Conservation (phyloP, 2,797 vertebrate species). For the Hipposideros larvatus region DNA sequence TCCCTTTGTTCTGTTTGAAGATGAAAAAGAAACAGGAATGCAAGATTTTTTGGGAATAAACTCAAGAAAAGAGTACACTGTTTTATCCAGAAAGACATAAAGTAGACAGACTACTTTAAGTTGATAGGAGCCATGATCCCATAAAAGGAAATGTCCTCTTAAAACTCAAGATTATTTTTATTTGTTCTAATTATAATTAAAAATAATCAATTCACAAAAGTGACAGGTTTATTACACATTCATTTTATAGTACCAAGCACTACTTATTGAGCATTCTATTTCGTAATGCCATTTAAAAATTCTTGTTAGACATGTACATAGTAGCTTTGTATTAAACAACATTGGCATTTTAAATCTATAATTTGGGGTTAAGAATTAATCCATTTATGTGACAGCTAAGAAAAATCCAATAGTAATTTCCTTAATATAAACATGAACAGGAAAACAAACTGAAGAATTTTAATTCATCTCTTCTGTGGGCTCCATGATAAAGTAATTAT, state of each 20-base stretch:
- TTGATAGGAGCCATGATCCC: not conserved
- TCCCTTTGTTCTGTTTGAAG: not conserved
- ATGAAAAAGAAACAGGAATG: not conserved
- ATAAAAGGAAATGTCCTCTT: conserved; percentile 54
- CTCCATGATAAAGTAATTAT: conserved; percentile 71
- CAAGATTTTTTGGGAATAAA: not conserved
- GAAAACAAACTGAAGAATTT: conserved; percentile 39
- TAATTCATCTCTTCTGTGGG: conserved; percentile 49
- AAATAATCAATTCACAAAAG: conserved; percentile 52
- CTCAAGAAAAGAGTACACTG: not conserved
- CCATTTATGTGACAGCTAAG: conserved; percentile 42
- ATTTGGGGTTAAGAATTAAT: conserved; percentile 48
- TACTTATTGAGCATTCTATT: conserved; percentile 34
- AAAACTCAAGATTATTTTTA: conserved; percentile 45
- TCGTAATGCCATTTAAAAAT: conserved; percentile 31
- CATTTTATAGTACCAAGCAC: conserved; percentile 7
- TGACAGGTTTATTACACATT: conserved; percentile 56
- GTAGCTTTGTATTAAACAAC: conserved; percentile 29
- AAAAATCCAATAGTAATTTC: conserved; percentile 45
- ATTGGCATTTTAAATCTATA: conserved; percentile 50
- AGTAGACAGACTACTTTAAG: not conserved
- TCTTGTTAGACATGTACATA: conserved; percentile 34
- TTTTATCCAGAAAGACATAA: not conserved
- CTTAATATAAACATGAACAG: conserved; percentile 60
- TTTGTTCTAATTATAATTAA: conserved; percentile 64